Conservation (phyloP, 2,113 vertebrate genomes). For the Stictonetta naevosa region DNA sequence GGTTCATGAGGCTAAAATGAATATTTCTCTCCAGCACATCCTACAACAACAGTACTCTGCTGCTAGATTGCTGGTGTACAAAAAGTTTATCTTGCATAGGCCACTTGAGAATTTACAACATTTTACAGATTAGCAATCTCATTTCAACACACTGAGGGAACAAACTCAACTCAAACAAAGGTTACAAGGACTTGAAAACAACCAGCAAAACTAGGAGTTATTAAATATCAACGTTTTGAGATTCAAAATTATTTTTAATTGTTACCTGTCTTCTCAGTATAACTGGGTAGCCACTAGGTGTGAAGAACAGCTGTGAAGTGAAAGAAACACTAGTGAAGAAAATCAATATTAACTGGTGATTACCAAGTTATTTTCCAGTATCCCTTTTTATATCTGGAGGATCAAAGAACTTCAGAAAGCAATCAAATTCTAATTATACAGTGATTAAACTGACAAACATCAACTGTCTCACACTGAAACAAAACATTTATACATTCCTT, state of each 20-base stretch:
- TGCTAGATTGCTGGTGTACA: background rate
- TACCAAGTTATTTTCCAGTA: background rate
- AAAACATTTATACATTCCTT: background rate
- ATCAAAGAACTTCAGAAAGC: background rate
- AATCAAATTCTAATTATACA: background rate
- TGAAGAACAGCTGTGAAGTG: background rate
- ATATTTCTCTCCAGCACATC: background rate
- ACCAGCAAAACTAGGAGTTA: background rate
- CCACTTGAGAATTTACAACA: background rate
- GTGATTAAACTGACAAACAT: background rate
- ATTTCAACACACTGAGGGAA: background rate
- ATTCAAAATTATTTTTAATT: background rate
- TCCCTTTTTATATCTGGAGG: background rate
- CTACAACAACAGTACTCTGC: background rate
- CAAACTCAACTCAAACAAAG: background rate
- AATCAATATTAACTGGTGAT: background rate
- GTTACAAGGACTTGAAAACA: background rate
- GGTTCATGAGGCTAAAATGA: background rate
- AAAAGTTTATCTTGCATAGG: background rate
- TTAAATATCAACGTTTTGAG: background rate
- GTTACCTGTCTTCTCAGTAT: background rate
- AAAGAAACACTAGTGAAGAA: background rate
- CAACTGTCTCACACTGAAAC: background rate
- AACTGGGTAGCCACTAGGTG: background rate
- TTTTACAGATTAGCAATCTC: background rate